Base-by-base conservation (phyloP, 2,113 vertebrate genomes). In the Corythornis cristatus region DNA sequence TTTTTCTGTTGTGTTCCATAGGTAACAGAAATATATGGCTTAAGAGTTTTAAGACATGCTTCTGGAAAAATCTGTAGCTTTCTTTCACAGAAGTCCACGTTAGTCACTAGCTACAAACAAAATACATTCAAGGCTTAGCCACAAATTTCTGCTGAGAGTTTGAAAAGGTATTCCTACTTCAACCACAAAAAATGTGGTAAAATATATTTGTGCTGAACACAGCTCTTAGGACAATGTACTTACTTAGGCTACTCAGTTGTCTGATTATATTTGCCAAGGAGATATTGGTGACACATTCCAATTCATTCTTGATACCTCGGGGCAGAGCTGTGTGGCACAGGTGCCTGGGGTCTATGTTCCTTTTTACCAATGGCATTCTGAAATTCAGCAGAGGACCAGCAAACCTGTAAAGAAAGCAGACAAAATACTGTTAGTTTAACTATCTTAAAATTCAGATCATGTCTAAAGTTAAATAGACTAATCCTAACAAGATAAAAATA, bases 251-350 rank as follows among this genome's bases (percentile, higher is more conserved):
- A 98, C 99, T 99, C 96, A 99, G 98, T 90, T 99, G 99, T 93
- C 99, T 98, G 94, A 99, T 99, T 96, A 99, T 99, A 96, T 99
- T 99, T 97, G 99, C 99, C 97, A 99, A 98, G 78, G 99, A 99
- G 95, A 99, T 98, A 97, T 99, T 99, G 90, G 99, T 99, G 93
- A 99, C 99, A 96, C 99, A 99, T 98, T 99, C 99, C 97, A 99
- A 92, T 96, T 99, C 99, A 77, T 99, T 99, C 97, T 99, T 99
- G 97, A 99, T 98, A 90, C 98, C 98, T 94, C 98, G 97, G 53
- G 99, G 99, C 94, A 99, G 97, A 83, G 98, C 99, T 82, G 99
- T 99, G 97, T 99, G 99, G 97, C 99, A 99, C 98, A 99, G 97
- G 96, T 99, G 99, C 98, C 99, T 96, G 64, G 99, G 99, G 91